Evolutionary conservation across 2,113 vertebrate genomes (phyloP), one percentile per base, ranked within the genome.

Genomic region (Mirounga angustirostris): DNA sequence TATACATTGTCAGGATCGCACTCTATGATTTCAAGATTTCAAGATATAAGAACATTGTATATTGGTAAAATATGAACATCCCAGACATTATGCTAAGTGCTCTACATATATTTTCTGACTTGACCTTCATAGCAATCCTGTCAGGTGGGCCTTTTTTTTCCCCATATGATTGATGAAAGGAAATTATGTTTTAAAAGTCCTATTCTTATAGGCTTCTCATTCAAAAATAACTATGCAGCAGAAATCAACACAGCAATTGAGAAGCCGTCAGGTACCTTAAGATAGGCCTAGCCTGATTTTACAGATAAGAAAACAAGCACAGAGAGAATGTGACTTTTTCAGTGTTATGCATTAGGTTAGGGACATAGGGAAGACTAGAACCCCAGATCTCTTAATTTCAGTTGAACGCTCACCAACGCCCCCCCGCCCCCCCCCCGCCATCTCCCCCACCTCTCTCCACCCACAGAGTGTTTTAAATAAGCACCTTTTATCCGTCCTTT

Each of bases 401-500:
- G 54, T 24, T 88, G 50, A 76, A 52, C 50, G 26, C 14, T 85
- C 18, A 61, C 33, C 16, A 33, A 10, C 4, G 1, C 46, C 1
- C 40, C 40, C 4, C 40, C 40, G 40, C 36, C 40, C 40, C 40
- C 40, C 40, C 40, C 40, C 40, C 40, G 40, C 40, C 33, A 28
- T 4, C 46, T 43, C 14, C 7, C 10, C 30, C 1, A 6, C 5
- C 13, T 28, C 3, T 3, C 15, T 3, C 12, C 1, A 74, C 69
- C 50, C 58, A 21, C n/a, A 46, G 11, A 81, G 24, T 43, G 30
- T 82, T 97, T 94, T 54, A 97, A 92, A 97, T 81, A n/a, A 87
- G 50, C 40, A 30, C 19, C 63, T 50, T 36, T n/a, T 73, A 79
- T 56, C 78, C 59, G 24, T 7, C 33, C 14, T 1, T 63, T 91